Evolutionary conservation across 2,888 invertebrate species (phyloP).

Genomic region (Andrena chrysosceles): DNA sequence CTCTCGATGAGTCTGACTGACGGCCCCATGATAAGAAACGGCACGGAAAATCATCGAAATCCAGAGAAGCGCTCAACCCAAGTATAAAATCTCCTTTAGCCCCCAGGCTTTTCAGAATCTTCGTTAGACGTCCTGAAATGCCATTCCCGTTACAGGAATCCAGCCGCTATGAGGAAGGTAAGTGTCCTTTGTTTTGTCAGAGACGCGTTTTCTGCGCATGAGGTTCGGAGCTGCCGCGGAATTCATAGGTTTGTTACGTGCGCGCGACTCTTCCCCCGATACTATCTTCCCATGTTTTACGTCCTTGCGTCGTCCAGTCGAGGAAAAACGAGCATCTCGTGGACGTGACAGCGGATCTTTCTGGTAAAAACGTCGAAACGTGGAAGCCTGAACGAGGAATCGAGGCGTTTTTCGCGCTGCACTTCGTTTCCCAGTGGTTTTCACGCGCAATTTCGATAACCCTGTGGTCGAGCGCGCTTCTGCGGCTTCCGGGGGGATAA

Average conservation of each 20-base stretch:
- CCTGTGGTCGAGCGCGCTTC: neutral
- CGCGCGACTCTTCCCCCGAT: constrained; percentile 32
- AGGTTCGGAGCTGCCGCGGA: constrained; percentile 36
- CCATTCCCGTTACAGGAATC: constrained; percentile 61
- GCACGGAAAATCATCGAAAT: neutral
- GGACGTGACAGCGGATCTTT: constrained; percentile 10
- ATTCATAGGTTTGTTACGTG: constrained; percentile 57
- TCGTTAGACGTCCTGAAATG: constrained; percentile 55
- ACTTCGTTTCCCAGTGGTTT: constrained; percentile 25
- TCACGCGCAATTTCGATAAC: constrained; percentile 10
- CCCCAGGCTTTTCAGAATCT: constrained; percentile 42
- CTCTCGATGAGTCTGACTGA: no score
- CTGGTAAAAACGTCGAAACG: constrained; percentile 35
- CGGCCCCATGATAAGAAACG: no score
- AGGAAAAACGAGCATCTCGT: constrained; percentile 29
- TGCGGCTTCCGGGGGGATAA: constrained; percentile 21
- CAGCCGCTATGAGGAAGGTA: constrained; percentile 58
- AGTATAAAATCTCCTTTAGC: constrained; percentile 34
- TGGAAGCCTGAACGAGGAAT: constrained; percentile 12
- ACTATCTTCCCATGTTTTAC: constrained; percentile 48
- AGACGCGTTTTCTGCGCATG: constrained; percentile 33
- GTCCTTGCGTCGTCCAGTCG: constrained; percentile 15
- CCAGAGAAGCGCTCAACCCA: neutral
- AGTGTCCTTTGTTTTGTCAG: constrained; percentile 59
- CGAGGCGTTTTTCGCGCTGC: constrained; percentile 10